Base-by-base conservation (phyloP, 2,113 vertebrate species). In the Cyanoramphus novaezelandiae region DNA sequence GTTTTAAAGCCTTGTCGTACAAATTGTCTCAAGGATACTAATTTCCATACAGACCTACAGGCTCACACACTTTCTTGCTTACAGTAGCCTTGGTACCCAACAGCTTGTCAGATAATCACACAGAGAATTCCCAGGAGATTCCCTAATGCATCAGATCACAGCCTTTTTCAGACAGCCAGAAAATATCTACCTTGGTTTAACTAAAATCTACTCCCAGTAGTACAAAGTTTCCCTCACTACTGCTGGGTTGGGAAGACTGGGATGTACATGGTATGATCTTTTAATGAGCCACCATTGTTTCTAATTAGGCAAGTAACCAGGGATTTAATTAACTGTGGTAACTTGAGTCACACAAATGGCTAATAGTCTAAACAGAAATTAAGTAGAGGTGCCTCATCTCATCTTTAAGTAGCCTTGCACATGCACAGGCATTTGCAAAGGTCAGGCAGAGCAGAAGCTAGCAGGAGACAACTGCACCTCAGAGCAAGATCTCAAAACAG, bases 261-360 rank as follows among this genome's bases (percentile, higher is more conserved):
- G 47, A 20, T 78, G 90, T 89, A 29, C 15, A 23, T 2, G 1
- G 39, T 19, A 77, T 29, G 57, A 83, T 72, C 81, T 64, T 16
- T 63, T 68, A 96, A 92, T 1, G 46, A 91, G 63, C 29, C 50
- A 41, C 62, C 33, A 39, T 19, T 21, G 82, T 37, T 72, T 57
- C 88, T 80, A 93, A 96, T 96, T 86, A 93, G 81, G 64, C 57
- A 41, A 69, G 80, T 71, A 88, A 86, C 28, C 72, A 20, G 37
- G 74, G 57, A 59, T 72, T 92, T 95, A 95, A 94, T 87, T 92
- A 87, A 33, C 13, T 44, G 46, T 8, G 14, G 55, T 75, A 87
- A 55, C 52, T 84, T 3, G 52, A 90, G 50, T 35, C 63, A 21
- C 57, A 23, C 18, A 6, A 69, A 62, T 2, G 41, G 41, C 68